Evolutionary conservation across 2,797 vertebrate genomes (phyloP).

Genomic region (Moxostoma hubbsi): DNA sequence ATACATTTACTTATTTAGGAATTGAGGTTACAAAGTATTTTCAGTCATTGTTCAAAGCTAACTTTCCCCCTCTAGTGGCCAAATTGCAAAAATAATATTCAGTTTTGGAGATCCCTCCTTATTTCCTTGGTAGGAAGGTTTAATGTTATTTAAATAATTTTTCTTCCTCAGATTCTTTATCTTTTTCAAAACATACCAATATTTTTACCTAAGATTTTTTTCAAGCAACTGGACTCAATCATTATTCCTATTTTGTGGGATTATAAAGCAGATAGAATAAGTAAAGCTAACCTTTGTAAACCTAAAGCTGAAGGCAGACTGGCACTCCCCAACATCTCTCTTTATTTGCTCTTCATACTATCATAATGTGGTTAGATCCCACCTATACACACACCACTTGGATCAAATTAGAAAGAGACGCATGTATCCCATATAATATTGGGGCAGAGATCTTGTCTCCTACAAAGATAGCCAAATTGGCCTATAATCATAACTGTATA

Average conservation of each 20-base stretch:
- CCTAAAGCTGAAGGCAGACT: not conserved
- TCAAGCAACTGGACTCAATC: not conserved
- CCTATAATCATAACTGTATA: no score
- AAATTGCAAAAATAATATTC: not conserved
- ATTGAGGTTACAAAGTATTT: not conserved
- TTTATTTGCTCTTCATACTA: not conserved
- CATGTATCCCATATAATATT: no score
- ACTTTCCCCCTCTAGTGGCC: not conserved
- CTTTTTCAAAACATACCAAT: not conserved
- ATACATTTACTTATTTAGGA: not conserved
- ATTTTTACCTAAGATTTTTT: constrained; percentile 1
- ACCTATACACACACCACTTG: no score
- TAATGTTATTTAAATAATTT: not conserved
- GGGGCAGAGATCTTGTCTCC: no score
- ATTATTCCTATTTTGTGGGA: not conserved
- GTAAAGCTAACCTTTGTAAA: not conserved
- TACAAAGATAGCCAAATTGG: no score
- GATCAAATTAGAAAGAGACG: no score
- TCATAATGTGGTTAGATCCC: no score
- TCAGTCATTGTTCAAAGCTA: not conserved
- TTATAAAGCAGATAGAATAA: not conserved
- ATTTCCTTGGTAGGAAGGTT: not conserved
- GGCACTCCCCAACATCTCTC: not conserved
- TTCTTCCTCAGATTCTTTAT: not conserved
- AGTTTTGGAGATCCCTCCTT: not conserved